phyloP scores from a whole-genome alignment of 2,888 invertebrate genomes.

The Coremacera marginata region DNA sequence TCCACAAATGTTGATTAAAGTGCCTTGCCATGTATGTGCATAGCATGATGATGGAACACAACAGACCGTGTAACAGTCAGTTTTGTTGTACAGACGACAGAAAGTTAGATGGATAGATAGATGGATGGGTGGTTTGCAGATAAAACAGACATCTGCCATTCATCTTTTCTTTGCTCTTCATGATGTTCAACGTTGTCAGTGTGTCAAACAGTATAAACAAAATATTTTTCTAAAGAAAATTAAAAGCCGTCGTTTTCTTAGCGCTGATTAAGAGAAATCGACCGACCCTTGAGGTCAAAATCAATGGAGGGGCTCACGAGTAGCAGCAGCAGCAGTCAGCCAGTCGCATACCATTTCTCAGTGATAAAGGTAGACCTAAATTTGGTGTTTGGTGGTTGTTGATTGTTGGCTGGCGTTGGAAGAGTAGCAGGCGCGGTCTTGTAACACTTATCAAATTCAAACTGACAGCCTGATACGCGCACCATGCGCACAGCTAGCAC shows the following conservation, averaged over 20 bases:
- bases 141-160: conserved; percentile 9
- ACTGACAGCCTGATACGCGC: too few species aligned
- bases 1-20: not conserved
- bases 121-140: not conserved
- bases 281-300: conserved; percentile 11
- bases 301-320: not conserved
- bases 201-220: not conserved
- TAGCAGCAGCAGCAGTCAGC: too few species aligned
- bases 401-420: too few species aligned
- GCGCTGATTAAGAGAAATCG: conserved; percentile 6
- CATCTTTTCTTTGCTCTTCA: not conserved
- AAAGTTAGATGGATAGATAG: not conserved
- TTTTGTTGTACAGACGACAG: not conserved
- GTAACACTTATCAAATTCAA: too few species aligned
- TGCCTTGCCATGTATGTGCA: not conserved
- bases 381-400: too few species aligned
- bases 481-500: too few species aligned
- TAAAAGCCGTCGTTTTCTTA: not conserved
- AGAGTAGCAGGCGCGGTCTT: too few species aligned
- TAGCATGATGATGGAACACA: not conserved
- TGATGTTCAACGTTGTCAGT: not conserved
- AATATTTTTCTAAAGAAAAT: conserved; percentile 3
- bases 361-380: too few species aligned
- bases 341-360: too few species aligned
- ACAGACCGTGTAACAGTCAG: not conserved